phyloP scores from a whole-genome alignment of 2,797 vertebrate species.

The Sparus aurata region DNA sequence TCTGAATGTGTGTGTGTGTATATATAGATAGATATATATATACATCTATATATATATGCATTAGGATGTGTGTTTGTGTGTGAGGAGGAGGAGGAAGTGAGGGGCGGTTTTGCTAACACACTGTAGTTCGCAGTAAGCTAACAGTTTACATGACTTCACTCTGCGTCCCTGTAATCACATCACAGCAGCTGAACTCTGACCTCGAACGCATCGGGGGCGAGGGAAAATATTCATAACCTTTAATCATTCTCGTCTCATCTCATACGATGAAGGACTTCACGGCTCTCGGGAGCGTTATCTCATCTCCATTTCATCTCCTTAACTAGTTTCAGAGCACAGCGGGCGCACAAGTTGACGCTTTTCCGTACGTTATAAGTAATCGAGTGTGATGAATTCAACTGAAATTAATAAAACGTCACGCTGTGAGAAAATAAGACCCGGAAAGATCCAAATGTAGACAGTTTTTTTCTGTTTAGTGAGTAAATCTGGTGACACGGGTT shows the following conservation, averaged over 20 bases:
- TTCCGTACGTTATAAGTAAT: too few relatives aligned
- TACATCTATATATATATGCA: constrained; percentile 54
- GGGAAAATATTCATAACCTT: too few relatives aligned
- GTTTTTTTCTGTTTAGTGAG: too few relatives aligned
- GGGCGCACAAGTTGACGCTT: too few relatives aligned
- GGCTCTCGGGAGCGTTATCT: background rate
- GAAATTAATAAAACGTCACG: too few relatives aligned
- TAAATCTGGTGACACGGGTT: too few relatives aligned
- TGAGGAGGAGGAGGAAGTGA: constrained; percentile 17
- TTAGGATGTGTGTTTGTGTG: constrained; percentile 39
- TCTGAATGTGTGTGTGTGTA: constrained; percentile 69
- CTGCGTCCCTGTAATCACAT: constrained; percentile 62
- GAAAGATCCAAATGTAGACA: too few relatives aligned
- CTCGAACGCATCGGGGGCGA: background rate
- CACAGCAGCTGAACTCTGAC: background rate
- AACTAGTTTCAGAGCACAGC: background rate
- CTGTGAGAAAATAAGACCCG: background rate
- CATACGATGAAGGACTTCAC: rapidly evolving
- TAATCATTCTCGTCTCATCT: background rate
- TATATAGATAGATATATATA: constrained; percentile 13
- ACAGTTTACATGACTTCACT: constrained; percentile 55
- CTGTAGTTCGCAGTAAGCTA: constrained; percentile 48
- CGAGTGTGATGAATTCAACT: too few relatives aligned
- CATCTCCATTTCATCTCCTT: background rate
- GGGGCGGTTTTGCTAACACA: constrained; percentile 47